Percentiles rank a stretch among this genome's conserved stretches.
Conservation (phyloP, 1,140 invertebrate genomes). For the Uloborus diversus region DNA sequence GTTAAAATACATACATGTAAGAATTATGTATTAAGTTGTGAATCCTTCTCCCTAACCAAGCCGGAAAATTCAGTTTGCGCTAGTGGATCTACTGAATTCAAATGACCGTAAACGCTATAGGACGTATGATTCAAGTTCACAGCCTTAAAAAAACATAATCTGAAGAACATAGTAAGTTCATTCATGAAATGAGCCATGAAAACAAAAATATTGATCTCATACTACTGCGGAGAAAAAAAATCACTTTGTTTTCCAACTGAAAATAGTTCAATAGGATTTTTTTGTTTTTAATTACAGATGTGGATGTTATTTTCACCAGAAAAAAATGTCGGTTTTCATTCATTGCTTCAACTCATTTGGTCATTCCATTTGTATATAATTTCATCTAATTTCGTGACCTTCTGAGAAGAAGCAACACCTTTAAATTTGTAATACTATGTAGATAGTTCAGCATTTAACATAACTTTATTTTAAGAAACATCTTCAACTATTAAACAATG, state of each 20-base stretch:
- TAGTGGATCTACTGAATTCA: too few species aligned
- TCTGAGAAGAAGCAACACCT: conserved; percentile 18
- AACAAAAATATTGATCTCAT: not conserved
- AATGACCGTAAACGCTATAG: too few species aligned
- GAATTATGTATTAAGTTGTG: too few species aligned
- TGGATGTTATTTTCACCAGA: not conserved
- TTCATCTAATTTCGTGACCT: not conserved
- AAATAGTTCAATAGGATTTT: not conserved
- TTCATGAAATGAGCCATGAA: not conserved
- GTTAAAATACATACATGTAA: too few species aligned
- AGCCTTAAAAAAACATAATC: too few species aligned
- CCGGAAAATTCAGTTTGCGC: too few species aligned
- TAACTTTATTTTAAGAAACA: not conserved
- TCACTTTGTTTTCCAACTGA: not conserved
- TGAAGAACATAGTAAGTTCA: not conserved
- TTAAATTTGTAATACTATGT: not conserved
- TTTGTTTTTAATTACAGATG: not conserved
- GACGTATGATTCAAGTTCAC: too few species aligned
- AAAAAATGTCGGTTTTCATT: not conserved
- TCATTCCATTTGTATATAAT: conserved; percentile 32
- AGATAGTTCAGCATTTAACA: conserved; percentile 48
- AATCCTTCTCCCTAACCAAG: too few species aligned
- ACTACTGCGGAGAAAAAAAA: not conserved
- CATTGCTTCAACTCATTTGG: not conserved
- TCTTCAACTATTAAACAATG: conserved; percentile 35